A percentile compares a stretch with the other conserved stretches of the same genome.
Evolutionary conservation across 2,888 invertebrate genomes (phyloP).

Genomic region (Meiosimyza platycephala): DNA sequence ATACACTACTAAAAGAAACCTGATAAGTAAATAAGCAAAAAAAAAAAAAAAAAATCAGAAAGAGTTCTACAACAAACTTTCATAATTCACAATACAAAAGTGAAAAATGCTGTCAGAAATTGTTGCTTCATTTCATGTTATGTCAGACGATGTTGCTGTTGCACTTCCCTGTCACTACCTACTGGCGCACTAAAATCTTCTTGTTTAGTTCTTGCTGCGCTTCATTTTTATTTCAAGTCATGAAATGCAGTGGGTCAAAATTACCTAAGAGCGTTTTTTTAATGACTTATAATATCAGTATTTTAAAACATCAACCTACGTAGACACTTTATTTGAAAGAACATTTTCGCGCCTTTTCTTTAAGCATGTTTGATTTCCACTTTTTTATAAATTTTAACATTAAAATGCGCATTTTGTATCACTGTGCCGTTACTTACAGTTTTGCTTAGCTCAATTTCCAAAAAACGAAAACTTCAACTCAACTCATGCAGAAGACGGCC

Average conservation of each 20-base stretch:
- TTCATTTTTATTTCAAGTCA: background rate
- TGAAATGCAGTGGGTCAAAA: too few relatives aligned
- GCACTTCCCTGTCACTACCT: too few relatives aligned
- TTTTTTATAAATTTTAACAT: too few relatives aligned
- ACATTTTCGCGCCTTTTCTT: too few relatives aligned
- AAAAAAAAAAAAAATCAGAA: background rate
- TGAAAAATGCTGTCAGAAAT: conserved; percentile 13
- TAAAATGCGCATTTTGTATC: too few relatives aligned
- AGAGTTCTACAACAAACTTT: too few relatives aligned
- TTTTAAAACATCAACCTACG: too few relatives aligned
- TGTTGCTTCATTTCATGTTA: background rate
- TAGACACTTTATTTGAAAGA: too few relatives aligned
- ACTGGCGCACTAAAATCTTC: background rate
- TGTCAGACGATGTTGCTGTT: background rate
- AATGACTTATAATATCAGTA: too few relatives aligned
- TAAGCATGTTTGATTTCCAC: too few relatives aligned
- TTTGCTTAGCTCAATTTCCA: background rate
- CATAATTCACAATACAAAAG: background rate
- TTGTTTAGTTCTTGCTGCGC: background rate
- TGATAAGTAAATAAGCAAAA: background rate
- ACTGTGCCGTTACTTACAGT: background rate
- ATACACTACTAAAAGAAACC: background rate
- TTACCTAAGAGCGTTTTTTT: too few relatives aligned
- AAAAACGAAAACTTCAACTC: background rate
- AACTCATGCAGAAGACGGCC: conserved; percentile 16